Evolutionary conservation across 2,888 invertebrate species (phyloP), one percentile per base, ranked within the genome.

Genomic region (Chrysolina americana): DNA sequence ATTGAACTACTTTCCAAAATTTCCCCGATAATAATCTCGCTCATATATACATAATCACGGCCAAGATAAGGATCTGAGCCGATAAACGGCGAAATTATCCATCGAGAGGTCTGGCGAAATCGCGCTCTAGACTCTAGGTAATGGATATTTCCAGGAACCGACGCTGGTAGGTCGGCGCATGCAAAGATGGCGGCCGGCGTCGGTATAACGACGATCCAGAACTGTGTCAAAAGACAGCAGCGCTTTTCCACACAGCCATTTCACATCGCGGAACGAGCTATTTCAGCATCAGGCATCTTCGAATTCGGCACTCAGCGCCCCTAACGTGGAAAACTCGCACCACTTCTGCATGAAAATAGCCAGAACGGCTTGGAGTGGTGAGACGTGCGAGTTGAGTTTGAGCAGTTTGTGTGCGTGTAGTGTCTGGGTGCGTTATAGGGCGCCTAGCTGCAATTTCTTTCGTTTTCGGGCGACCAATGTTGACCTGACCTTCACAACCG

Each of bases 401-500:
- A 72, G 77, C 53, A 53, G 59, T 59, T 78, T 78, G 78, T 72
- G 78, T 78, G 87, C 83, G 87, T 86, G 87, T 86, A 86, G 87
- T 87, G 86, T 81, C 84, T 87, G 88, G 87, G 86, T 87, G 87
- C 86, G 84, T 85, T 85, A 83, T 82, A 83, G 85, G 85, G 85
- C 86, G 86, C 85, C 85, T 85, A 81, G 84, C 83, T 85, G 75
- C 84, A 36, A 83, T 84, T 84, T 83, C 83, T 83, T 82, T 81
- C 83, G 81, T 84, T 82, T 79, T 79, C 83, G 83, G 81, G 82
- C 85, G 86, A 86, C 87, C 84, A 85, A 88, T 88, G 88, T 88
- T 87, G 84, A 87, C 88, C 85, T 88, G 87, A 88, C 87, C 86
- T 83, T 83, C 85, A 84, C 85, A 85, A 86, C 85, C 11, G 85